These are phyloP conservation scores for Trichogramma pretiosum DNA, from an alignment of 1,140 invertebrate genomes.

Conservation along the genomic window DNA sequence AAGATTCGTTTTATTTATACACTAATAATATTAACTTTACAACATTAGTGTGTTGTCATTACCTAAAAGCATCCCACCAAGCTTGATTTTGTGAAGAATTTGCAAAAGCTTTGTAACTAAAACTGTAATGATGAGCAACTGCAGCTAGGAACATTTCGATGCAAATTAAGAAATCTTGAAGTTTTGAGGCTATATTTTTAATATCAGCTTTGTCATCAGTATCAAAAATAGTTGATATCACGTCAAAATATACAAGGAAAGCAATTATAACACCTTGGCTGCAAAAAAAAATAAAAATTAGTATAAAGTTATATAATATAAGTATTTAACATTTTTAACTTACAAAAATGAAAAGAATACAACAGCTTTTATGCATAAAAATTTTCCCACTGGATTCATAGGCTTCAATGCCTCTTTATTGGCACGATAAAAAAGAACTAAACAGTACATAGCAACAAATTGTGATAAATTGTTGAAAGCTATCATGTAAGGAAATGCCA, in stretches of 20 bases:
- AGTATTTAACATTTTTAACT: constrained; percentile 42
- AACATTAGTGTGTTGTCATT: too few relatives aligned
- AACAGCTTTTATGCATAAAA: constrained; percentile 96
- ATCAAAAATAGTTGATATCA: constrained; percentile 63
- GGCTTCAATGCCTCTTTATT: constrained; percentile 78
- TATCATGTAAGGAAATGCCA: constrained; percentile 85
- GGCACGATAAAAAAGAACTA: constrained; percentile 88
- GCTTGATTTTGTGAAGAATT: constrained; percentile 44
- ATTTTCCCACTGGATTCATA: constrained; percentile 90
- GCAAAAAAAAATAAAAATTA: constrained; percentile 24
- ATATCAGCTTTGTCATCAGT: constrained; percentile 56
- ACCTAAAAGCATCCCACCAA: constrained; percentile 53
- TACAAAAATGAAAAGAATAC: constrained; percentile 98
- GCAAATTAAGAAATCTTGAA: constrained; percentile 93
- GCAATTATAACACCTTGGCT: constrained; percentile 89
- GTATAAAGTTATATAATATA: background rate
- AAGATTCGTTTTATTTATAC: background rate
- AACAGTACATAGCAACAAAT: constrained; percentile 92
- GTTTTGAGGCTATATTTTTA: constrained; percentile 62
- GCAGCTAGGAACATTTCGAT: constrained; percentile 97
- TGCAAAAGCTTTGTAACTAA: constrained; percentile 82
- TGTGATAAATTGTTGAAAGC: constrained; percentile 91
- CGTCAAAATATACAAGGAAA: constrained; percentile 68
- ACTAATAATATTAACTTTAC: background rate
- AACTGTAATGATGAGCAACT: constrained; percentile 90